Percentiles rank a stretch among this genome's conserved stretches.
Conservation (phyloP, 2,113 vertebrate species). For the Peucedramus taeniatus region DNA sequence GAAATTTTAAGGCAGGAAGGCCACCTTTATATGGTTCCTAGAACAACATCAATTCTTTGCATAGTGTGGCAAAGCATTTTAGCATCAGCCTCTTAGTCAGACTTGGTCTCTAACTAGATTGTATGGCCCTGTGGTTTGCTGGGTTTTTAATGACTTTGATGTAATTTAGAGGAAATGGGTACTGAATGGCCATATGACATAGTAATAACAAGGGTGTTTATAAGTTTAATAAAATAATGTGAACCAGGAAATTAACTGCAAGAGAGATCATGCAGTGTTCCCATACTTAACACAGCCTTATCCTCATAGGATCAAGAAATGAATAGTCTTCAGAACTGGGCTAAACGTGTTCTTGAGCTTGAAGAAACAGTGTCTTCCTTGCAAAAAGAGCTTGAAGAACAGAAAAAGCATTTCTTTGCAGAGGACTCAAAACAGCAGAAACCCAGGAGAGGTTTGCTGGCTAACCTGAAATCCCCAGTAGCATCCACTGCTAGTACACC, state of each 20-base stretch:
- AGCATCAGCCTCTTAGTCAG: not conserved
- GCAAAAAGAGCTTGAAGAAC: constrained; percentile 63
- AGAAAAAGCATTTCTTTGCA: constrained; percentile 18
- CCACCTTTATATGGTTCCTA: not conserved
- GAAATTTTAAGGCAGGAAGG: not conserved
- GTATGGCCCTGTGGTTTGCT: not conserved
- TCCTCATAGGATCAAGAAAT: constrained; percentile 58
- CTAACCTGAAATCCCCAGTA: constrained; percentile 80
- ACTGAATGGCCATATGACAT: not conserved
- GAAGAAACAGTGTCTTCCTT: constrained; percentile 70
- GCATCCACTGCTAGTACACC: constrained; percentile 57
- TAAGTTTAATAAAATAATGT: not conserved
- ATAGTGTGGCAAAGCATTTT: not conserved
- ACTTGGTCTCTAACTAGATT: not conserved
- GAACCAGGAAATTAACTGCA: not conserved
- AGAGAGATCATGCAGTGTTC: not conserved
- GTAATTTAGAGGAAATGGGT: not conserved
- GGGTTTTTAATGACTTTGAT: not conserved
- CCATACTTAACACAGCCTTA: not conserved
- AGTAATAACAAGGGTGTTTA: not conserved
- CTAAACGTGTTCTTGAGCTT: constrained; percentile 65
- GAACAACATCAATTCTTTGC: not conserved
- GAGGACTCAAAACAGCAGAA: constrained; percentile 67
- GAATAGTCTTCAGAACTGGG: constrained; percentile 50
- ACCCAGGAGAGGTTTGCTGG: constrained; percentile 73